Conservation (phyloP, 2,113 vertebrate genomes). For the Pelmatolapia mariae region DNA sequence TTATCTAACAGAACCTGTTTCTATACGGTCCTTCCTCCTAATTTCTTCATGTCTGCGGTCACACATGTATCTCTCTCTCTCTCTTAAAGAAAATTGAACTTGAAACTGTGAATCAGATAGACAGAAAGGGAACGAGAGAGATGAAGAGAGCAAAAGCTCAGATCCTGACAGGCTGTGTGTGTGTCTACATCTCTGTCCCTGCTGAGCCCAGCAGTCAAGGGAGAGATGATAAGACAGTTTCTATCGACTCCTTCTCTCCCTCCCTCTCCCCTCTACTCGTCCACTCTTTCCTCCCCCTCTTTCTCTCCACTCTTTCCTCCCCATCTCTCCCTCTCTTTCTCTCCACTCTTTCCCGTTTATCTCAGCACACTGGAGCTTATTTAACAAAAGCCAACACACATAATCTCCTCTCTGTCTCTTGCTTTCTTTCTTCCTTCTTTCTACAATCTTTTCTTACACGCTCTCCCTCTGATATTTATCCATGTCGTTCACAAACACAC, state of each 20-base stretch:
- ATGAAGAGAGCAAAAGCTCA: slow-evolving; percentile 41
- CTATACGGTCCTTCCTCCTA: neutral
- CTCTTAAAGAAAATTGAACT: slow-evolving; percentile 4
- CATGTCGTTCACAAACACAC: slow-evolving; percentile 6
- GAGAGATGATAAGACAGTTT: slow-evolving; percentile 66
- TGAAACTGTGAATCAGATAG: neutral
- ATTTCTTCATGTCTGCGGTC: neutral
- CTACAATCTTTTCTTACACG: slow-evolving; percentile 24
- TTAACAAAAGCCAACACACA: slow-evolving; percentile 57
- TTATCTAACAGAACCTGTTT: neutral
- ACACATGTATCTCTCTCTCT: neutral
- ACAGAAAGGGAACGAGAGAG: slow-evolving; percentile 6
- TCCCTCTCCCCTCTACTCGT: slow-evolving; percentile 10
- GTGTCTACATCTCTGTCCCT: slow-evolving; percentile 31
- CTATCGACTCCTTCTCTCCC: slow-evolving; percentile 55
- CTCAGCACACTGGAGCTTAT: slow-evolving; percentile 42
- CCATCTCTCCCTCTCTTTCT: neutral
- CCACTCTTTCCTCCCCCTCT: slow-evolving; percentile 6
- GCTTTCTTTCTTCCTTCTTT: slow-evolving; percentile 32
- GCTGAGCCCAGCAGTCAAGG: slow-evolving; percentile 63
- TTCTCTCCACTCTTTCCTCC: neutral
- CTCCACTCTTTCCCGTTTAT: slow-evolving; percentile 24
- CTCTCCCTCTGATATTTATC: slow-evolving; percentile 21
- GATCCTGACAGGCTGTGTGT: slow-evolving; percentile 36
- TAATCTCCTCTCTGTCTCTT: slow-evolving; percentile 36